Evolutionary conservation across 2,113 vertebrate species (phyloP).

Genomic region (Speoplatyrhinus poulsoni): DNA sequence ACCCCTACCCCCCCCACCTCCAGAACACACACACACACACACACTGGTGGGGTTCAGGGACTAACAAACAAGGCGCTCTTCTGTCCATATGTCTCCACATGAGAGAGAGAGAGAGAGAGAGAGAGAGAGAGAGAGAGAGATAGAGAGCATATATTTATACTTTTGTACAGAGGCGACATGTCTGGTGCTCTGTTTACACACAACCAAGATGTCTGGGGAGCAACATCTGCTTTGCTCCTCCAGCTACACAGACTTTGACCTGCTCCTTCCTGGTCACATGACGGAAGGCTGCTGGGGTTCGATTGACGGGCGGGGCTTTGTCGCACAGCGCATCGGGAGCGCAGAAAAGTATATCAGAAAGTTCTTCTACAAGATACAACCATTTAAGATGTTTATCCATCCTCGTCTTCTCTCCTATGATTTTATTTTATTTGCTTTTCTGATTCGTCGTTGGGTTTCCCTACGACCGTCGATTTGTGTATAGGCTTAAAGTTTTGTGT

Average conservation of each 20-base stretch:
- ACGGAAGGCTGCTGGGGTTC: conserved; percentile 13
- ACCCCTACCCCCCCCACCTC: conserved; percentile 59
- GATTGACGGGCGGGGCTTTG: neutral
- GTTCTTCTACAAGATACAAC: conserved; percentile 61
- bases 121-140: conserved; percentile 69
- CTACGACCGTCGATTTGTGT: conserved; percentile 76
- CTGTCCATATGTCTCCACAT: conserved; percentile 74
- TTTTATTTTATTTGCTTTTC: conserved; percentile 39
- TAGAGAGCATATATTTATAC: conserved; percentile 92
- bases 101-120: conserved; percentile 69
- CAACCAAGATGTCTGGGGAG: conserved; percentile 71
- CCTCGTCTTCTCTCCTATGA: conserved; percentile 38
- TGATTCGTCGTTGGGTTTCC: conserved; percentile 64
- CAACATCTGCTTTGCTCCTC: conserved; percentile 66
- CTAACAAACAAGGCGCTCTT: conserved; percentile 46
- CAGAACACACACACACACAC: conserved; percentile 74
- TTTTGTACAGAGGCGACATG: conserved; percentile 88
- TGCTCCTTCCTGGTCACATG: conserved; percentile 34
- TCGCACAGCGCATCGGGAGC: conserved; percentile 65
- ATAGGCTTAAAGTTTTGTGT: conserved; percentile 75
- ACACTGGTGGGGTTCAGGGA: conserved; percentile 60
- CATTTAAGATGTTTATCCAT: conserved; percentile 64
- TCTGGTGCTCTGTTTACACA: conserved; percentile 90
- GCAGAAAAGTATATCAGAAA: conserved; percentile 69
- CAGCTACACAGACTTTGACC: conserved; percentile 33